A percentile compares a stretch with the other conserved stretches of the same genome.
Evolutionary conservation across 2,113 vertebrate species (phyloP).

Genomic region (Eulemur rufifrons): DNA sequence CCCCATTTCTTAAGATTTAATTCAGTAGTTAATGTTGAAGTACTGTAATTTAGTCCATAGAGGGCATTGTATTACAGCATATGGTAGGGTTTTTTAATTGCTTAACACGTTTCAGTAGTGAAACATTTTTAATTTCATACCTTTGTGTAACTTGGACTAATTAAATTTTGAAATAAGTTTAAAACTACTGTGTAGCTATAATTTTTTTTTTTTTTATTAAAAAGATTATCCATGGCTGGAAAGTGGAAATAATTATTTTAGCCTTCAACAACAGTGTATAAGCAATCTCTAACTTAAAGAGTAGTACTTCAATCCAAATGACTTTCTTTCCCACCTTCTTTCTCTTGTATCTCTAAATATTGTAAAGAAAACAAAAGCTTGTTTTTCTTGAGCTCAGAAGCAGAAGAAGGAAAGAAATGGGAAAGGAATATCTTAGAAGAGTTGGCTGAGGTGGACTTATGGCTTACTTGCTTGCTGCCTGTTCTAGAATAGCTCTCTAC

Average conservation of each 20-base stretch:
- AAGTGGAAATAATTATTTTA: slow-evolving; percentile 9
- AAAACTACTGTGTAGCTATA: not conserved
- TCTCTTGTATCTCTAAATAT: not conserved
- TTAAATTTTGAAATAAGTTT: slow-evolving; percentile 34
- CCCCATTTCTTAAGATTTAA: slow-evolving; percentile 29
- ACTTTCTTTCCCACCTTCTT: not conserved
- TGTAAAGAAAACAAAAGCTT: not conserved
- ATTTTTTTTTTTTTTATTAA: not conserved
- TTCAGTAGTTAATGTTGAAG: slow-evolving; percentile 57
- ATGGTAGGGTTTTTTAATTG: slow-evolving; percentile 4
- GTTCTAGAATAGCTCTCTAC: not conserved
- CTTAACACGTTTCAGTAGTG: slow-evolving; percentile 4
- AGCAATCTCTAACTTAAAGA: not conserved
- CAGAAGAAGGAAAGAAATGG: not conserved
- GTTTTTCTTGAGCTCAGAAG: slow-evolving; percentile 7
- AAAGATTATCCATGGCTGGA: not conserved
- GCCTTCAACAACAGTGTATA: not conserved
- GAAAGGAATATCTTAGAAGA: not conserved
- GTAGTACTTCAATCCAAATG: not conserved
- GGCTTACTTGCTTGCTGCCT: not conserved
- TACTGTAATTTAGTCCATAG: slow-evolving; percentile 70
- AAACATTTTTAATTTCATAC: not conserved
- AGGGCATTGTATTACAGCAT: slow-evolving; percentile 68
- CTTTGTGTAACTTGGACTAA: slow-evolving; percentile 2
- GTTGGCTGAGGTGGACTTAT: not conserved